Evolutionary conservation across 2,888 invertebrate species (phyloP), one percentile per base, ranked within the genome.

Genomic region (Lithophane socia): DNA sequence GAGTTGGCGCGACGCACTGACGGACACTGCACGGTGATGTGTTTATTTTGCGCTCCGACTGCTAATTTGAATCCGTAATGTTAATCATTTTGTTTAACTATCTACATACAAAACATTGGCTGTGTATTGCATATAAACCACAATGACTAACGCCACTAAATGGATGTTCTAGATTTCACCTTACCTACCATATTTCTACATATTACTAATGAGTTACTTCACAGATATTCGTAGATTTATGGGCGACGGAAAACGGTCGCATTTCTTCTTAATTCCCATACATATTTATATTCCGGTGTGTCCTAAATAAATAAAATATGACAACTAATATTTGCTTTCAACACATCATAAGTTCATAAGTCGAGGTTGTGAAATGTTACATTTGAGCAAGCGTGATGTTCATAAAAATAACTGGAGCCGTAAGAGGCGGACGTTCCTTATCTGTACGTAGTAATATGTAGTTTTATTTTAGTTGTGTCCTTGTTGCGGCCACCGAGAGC

Each of bases 391-490:
- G 79, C 83, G 86, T 87, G 84, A 90, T 78, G 77, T 72, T 83
- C 87, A 37, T 92, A 92, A 90, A 88, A 91, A 91, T 90, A 90
- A 90, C 89, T 90, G 84, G 88, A 88, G 85, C 85, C 83, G 85
- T 88, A 88, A 89, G 82, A 90, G 86, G 87, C 89, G 91, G 91
- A 92, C 90, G 88, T 84, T 81, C 87, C 90, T 92, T 93, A 94
- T 93, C 93, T 90, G 78, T 79, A 89, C 88, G 91, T 91, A 92
- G 91, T 92, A 92, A 91, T 90, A 83, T 89, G 90, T 93, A 92
- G 91, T 94, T 95, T 95, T 94, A 93, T 95, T 95, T 93, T 92
- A 92, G 91, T 91, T 91, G 90, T 93, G 94, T 95, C 94, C 93
- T 94, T 94, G 93, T 93, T 93, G 93, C 91, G 92, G 91, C 90